Evolutionary conservation across 2,113 vertebrate genomes (phyloP), one percentile per base, ranked within the genome.

Genomic region (Bufo bufo): DNA sequence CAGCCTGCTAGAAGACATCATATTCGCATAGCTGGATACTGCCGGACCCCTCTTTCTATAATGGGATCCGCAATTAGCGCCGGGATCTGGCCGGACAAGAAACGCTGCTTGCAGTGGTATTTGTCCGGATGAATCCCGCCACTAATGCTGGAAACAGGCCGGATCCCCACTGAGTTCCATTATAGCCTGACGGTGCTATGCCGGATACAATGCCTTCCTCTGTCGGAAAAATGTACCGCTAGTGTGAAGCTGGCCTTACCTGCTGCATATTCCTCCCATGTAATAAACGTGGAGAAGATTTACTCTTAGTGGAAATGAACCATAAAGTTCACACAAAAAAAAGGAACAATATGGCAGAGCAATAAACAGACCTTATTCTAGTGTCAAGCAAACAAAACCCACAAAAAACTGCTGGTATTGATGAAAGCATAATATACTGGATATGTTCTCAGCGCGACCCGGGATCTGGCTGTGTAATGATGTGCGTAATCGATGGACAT

Each of bases 401-500:
- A 82, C 16, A 82, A 82, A 1, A 4, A 33, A 33, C 33, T 33
- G 33, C 33, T 1, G 3, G 43, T 59, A 82, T 65, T 65, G 61
- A 82, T 59, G n/a, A n/a, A 82, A 14, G 43, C 19, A 49, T 82
- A 82, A 82, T 65, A 20, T 45, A 82, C 13, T 16, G 71, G 43
- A 6, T 45, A 43, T 56, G 6, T 58, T 33, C 20, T 49, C 75
- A 78, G 6, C 52, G 6, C 77, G 7, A 54, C 50, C 19, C 54
- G 59, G n/a, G 56, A 58, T 59, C 54, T 52, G 54, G 59, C 80
- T n/a, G 59, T 49, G 59, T 49, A 82, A 65, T 50, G 43, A 82
- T 49, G 80, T 47, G 43, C 59, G 61, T 49, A 49, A 82, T 82
- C 80, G 45, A 82, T 82, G 61, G 80, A 49, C 80, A 82, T n/a